These are phyloP conservation scores for Symphodus melops DNA, from an alignment of 2,113 vertebrate species.

Conservation along the genomic window DNA sequence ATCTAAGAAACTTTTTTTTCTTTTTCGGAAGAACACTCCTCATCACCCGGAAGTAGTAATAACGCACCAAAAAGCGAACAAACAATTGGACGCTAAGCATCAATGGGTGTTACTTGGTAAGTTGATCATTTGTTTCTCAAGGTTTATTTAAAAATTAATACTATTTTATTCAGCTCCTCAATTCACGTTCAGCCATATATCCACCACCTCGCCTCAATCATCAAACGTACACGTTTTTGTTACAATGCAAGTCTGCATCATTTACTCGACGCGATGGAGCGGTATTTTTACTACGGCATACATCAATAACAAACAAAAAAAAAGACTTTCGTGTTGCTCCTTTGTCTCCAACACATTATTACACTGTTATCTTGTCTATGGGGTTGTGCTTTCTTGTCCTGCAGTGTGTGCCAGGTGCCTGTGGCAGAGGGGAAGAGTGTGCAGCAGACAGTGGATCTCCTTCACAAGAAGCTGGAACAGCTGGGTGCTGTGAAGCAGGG, in stretches of 20 bases:
- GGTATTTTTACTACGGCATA: not conserved
- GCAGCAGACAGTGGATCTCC: conserved; percentile 94
- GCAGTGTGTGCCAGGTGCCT: conserved; percentile 94
- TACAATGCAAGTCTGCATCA: not conserved
- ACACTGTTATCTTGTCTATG: too few relatives aligned
- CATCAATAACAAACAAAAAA: not conserved
- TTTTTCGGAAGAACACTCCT: conserved; percentile 25
- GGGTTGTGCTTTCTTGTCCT: not conserved
- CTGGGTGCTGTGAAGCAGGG: conserved; percentile 96
- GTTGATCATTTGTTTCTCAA: conserved; percentile 7
- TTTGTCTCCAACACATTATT: too few relatives aligned
- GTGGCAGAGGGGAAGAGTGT: conserved; percentile 95
- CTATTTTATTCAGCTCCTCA: too few relatives aligned
- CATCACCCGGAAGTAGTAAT: conserved; percentile 71
- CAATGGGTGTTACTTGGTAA: conserved; percentile 86
- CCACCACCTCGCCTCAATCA: not conserved
- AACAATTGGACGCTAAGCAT: conserved; percentile 14
- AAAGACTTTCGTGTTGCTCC: not conserved
- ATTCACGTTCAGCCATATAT: not conserved
- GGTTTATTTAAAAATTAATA: not conserved
- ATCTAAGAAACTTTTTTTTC: not conserved
- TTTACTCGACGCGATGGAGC: not conserved
- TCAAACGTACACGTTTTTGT: not conserved
- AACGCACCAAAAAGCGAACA: not conserved
- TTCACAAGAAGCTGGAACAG: conserved; percentile 92